Evolutionary conservation across 2,888 invertebrate species (phyloP).

Genomic region (Ditylenchus weischeri): DNA sequence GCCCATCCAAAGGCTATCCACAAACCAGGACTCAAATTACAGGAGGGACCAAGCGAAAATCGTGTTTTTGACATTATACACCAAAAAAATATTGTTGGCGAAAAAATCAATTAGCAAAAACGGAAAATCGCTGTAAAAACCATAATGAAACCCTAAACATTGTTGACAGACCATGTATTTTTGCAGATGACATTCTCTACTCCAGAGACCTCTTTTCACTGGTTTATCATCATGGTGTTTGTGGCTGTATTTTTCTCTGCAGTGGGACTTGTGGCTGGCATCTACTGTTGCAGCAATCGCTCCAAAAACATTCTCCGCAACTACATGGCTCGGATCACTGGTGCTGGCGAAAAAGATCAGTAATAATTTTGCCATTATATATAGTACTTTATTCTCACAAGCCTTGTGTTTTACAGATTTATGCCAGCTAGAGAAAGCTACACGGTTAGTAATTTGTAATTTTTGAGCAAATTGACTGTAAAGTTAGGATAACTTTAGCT

Average conservation of each 20-base stretch:
- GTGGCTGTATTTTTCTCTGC: slow-evolving; percentile 33
- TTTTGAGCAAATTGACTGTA: too few species aligned
- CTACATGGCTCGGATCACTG: neutral
- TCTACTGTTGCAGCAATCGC: slow-evolving; percentile 28
- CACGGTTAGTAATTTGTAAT: neutral
- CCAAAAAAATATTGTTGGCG: too few species aligned
- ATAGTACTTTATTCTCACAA: neutral
- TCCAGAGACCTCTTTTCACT: slow-evolving; percentile 14
- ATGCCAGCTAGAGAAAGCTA: neutral
- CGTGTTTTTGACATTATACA: too few species aligned
- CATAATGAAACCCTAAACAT: neutral
- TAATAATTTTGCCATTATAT: neutral
- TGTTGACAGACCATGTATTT: neutral
- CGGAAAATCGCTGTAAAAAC: neutral
- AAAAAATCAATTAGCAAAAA: too few species aligned
- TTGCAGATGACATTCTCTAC: neutral
- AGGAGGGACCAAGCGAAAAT: too few species aligned
- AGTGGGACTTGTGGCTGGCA: slow-evolving; percentile 34
- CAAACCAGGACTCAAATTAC: too few species aligned
- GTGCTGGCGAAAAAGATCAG: neutral
- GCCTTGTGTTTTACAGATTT: neutral
- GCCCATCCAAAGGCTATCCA: too few species aligned
- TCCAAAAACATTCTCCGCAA: slow-evolving; percentile 3
- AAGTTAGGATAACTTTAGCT: too few species aligned
- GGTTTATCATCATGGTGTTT: slow-evolving; percentile 29